Conservation (phyloP, 1,140 invertebrate genomes). For the Drosophila lowei region DNA sequence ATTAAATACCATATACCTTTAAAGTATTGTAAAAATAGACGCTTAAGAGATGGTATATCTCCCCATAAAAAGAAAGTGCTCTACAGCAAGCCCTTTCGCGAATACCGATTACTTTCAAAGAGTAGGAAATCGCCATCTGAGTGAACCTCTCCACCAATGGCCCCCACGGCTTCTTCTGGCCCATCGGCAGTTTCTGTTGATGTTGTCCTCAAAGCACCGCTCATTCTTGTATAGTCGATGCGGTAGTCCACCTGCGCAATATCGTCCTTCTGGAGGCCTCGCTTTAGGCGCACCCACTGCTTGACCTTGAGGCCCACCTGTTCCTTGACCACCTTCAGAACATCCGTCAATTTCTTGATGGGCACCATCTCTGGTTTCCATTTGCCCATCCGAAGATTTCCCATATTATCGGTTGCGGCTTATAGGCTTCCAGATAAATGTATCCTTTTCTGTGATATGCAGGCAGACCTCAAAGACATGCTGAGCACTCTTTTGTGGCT, state of each 20-base stretch:
- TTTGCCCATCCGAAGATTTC: constrained; percentile 92
- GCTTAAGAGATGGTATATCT: too few species aligned
- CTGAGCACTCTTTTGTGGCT: too few species aligned
- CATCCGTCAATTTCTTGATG: constrained; percentile 99
- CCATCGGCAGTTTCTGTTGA: constrained; percentile 89
- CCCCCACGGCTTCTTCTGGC: constrained; percentile 96
- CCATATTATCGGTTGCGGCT: constrained; percentile 95
- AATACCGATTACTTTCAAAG: constrained; percentile 98
- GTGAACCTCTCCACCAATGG: constrained; percentile 97
- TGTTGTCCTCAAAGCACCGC: constrained; percentile 92
- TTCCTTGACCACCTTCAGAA: constrained; percentile 97
- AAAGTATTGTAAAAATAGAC: too few species aligned
- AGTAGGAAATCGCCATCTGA: constrained; percentile 98
- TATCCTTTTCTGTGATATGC: constrained; percentile 95
- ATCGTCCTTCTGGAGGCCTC: constrained; percentile 98
- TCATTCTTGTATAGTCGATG: constrained; percentile 96
- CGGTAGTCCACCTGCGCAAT: constrained; percentile 99
- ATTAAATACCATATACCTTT: too few species aligned
- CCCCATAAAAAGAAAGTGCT: too few species aligned
- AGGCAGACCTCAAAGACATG: too few species aligned
- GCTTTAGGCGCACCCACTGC: constrained; percentile 97
- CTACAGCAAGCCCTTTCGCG: constrained; percentile 97
- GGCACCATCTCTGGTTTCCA: constrained; percentile 99
- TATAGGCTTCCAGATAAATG: constrained; percentile 98
- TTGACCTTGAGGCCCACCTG: constrained; percentile 95